Conservation (phyloP, 2,888 invertebrate genomes). For the Epinotia bilunana region DNA sequence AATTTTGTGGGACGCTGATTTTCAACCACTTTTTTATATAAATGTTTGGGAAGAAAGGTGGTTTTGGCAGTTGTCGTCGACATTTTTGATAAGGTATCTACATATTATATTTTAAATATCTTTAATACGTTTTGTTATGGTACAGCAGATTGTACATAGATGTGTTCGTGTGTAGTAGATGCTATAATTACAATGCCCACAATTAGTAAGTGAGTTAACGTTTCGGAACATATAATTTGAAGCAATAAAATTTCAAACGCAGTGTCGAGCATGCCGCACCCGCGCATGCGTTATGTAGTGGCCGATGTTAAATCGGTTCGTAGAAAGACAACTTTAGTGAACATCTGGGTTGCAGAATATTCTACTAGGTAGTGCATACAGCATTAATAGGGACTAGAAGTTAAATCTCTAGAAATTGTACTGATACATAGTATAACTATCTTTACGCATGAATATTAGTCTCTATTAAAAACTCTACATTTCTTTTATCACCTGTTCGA, state of each 20-base stretch:
- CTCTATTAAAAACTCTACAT: too few relatives aligned
- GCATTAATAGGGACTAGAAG: background rate
- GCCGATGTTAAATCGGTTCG: constrained; percentile 38
- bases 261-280: constrained; percentile 34
- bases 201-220: constrained; percentile 58
- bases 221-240: constrained; percentile 66
- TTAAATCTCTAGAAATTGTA: background rate
- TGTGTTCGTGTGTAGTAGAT: constrained; percentile 29
- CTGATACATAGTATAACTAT: too few relatives aligned
- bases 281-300: constrained; percentile 50
- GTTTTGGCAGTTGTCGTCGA: constrained; percentile 39
- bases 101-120: background rate
- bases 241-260: constrained; percentile 60
- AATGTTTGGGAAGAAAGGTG: background rate
- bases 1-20: constrained; percentile 31
- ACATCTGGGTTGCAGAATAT: constrained; percentile 14
- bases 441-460: too few relatives aligned
- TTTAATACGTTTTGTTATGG: constrained; percentile 4
- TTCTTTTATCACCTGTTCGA: too few relatives aligned
- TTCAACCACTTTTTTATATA: constrained; percentile 13
- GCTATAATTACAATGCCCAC: constrained; percentile 50
- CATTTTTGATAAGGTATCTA: constrained; percentile 14
- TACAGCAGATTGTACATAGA: constrained; percentile 14
- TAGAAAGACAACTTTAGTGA: constrained; percentile 12
- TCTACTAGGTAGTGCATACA: background rate